Base-by-base conservation (phyloP, 64 coral and sea anemone genomes). In the Montipora efflorescens region DNA sequence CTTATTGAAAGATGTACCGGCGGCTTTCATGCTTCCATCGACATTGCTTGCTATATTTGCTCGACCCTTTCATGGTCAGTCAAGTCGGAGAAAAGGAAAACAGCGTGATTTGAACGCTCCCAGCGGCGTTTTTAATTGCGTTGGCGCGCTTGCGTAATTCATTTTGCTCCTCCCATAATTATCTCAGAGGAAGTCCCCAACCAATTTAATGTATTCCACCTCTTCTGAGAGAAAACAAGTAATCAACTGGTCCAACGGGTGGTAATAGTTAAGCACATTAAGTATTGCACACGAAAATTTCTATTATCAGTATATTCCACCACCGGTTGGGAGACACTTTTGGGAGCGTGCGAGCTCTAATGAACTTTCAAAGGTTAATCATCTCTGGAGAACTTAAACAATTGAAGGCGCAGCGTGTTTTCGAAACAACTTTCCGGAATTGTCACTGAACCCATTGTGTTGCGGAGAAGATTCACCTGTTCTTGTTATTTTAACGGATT, bases 321-420 rank as follows among this genome's bases (percentile, higher is more conserved):
- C 66, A 62, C 82, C 50, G 3, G 9, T 64, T 71, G 82, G 8
- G 66, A 50, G 45, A 15, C 70, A 86, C 66, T 86, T 85, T 86
- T 52, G 11, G 66, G 18, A 8, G 82, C 66, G 61, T 14, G 81
- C 15, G 67, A 44, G 45, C 82, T 18, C 44, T 72, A 72, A 72
- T 86, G 46, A 51, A 86, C 82, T 71, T 18, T 50, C 45, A 86
- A 86, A 66, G 68, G 82, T 86, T 86, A 86, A 86, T 86, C 67
- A 86, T 21, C 62, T 71, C n/a, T 50, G 43, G 46, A 15, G 67
- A 25, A 22, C 64, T 86, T 86, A 70, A 47, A 86, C 82, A 86
- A 86, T 86, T 50, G 66, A 51, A 47, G 11, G 4, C 8, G 5
- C 44, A 72, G 16, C 46, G 19, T 67, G 62, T 72, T 86, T 86